Percentiles rank a stretch among this genome's conserved stretches.
phyloP scores from a whole-genome alignment of 2,113 vertebrate genomes.

The Carassius carassius region DNA sequence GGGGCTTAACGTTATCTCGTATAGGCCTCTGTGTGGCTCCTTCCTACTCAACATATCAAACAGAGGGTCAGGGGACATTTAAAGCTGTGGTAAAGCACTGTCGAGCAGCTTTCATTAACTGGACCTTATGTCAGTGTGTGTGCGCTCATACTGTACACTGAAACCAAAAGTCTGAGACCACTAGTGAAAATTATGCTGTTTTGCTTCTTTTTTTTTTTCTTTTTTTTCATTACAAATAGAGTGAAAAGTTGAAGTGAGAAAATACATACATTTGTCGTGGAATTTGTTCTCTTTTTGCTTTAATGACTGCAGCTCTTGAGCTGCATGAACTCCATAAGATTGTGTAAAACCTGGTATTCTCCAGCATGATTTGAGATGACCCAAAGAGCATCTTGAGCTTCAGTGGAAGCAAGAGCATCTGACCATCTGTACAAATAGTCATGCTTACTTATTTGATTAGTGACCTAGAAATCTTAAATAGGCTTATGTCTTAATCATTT shows the following conservation, averaged over 20 bases:
- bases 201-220: too few relatives aligned
- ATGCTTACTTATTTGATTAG: background rate
- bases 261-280: background rate
- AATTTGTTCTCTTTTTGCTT: background rate
- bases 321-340: background rate
- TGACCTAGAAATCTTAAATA: background rate
- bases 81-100: slow-evolving; percentile 42
- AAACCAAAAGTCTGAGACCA: background rate
- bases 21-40: slow-evolving; percentile 1
- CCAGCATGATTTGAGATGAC: background rate
- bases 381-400: background rate
- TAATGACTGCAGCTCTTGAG: background rate
- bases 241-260: background rate
- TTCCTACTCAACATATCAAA: slow-evolving; percentile 57
- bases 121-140: background rate
- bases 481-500: background rate
- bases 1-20: slow-evolving; percentile 39
- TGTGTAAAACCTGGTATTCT: background rate
- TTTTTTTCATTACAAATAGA: background rate
- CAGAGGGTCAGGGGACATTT: slow-evolving; percentile 48
- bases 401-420: background rate
- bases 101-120: slow-evolving; percentile 10
- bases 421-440: background rate
- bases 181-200: background rate
- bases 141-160: background rate